Evolutionary conservation across 2,113 vertebrate genomes (phyloP).

Genomic region (Amblyopsis rosae): DNA sequence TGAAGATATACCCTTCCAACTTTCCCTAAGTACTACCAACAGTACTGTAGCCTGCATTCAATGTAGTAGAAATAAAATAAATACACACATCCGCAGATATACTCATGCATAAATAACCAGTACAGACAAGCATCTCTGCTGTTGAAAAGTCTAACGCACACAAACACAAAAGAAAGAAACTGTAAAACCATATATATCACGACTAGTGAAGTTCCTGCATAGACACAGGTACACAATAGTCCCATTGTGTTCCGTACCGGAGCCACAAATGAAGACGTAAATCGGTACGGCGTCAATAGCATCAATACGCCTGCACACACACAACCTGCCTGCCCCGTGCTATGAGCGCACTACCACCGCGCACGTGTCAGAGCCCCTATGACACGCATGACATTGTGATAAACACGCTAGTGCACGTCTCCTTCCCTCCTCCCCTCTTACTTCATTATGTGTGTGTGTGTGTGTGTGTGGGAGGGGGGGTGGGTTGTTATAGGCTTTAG

Average conservation of each 20-base stretch:
- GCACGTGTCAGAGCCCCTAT: constrained; percentile 44
- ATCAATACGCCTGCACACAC: neutral
- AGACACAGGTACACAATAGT: neutral
- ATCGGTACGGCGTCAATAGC: neutral
- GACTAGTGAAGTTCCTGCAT: neutral
- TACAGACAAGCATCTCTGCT: no score
- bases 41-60: no score
- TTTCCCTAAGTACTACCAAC: no score
- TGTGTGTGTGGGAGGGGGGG: constrained; percentile 1
- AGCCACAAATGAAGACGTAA: neutral
- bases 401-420: constrained; percentile 31
- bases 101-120: no score
- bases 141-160: no score
- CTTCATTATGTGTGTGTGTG: constrained; percentile 62
- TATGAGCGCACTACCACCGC: no score
- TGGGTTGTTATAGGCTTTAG: constrained; percentile 35
- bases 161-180: no score
- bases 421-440: constrained; percentile 47
- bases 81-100: no score
- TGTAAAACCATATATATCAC: no score
- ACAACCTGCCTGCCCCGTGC: neutral
- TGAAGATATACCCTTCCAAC: neutral
- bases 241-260: no score
- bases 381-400: constrained; percentile 35
- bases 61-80: no score